Evolutionary conservation across 2,888 invertebrate genomes (phyloP).

Genomic region (Microplitis deprimator): DNA sequence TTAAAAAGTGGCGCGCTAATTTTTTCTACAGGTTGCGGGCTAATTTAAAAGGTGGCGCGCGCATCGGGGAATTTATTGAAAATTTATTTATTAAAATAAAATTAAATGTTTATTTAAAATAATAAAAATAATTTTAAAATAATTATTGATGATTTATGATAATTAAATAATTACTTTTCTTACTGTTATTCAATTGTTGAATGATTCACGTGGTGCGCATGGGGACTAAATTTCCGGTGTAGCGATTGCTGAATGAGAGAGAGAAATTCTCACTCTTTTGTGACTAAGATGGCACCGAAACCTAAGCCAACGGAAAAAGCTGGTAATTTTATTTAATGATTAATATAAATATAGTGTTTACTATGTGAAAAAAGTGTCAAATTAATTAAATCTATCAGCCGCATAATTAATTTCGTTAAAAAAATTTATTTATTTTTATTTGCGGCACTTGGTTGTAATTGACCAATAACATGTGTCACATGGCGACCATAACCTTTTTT

Average conservation of each 20-base stretch:
- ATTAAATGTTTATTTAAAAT: background rate
- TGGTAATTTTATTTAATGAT: conserved; percentile 74
- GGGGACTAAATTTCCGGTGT: conserved; percentile 18
- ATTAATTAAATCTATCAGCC: background rate
- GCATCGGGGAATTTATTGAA: background rate
- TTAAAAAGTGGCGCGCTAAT: background rate
- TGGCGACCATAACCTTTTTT: background rate
- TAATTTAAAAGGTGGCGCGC: background rate
- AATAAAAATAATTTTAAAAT: background rate
- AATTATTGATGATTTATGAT: conserved; percentile 3
- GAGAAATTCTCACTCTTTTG: conserved; percentile 55
- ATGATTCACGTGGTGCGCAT: background rate
- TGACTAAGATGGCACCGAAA: conserved; percentile 87
- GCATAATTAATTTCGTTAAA: background rate
- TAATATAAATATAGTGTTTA: conserved; percentile 7
- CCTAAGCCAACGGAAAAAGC: conserved; percentile 85
- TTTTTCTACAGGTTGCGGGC: background rate
- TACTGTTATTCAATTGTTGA: background rate
- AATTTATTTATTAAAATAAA: background rate
- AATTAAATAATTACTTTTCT: background rate
- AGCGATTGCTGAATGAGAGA: too few species aligned
- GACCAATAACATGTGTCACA: conserved; percentile 24
- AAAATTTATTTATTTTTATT: conserved; percentile 6
- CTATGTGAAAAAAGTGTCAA: background rate
- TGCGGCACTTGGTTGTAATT: background rate